A percentile compares a stretch with the other conserved stretches of the same genome.
Evolutionary conservation across 2,888 invertebrate species (phyloP).

Genomic region (Xestia c-nigrum): DNA sequence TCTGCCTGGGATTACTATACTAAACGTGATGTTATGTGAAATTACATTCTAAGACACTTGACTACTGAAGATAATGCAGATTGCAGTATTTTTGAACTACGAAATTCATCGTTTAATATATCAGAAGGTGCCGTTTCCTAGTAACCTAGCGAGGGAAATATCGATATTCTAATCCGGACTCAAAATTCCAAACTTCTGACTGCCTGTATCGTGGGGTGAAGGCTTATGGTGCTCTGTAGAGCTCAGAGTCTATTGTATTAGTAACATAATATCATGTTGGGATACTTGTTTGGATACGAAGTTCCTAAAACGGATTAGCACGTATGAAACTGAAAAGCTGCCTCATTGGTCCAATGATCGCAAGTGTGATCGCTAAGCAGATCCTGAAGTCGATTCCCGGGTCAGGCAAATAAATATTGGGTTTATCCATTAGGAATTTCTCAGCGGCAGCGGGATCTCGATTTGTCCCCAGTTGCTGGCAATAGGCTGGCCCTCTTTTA

Average conservation of each 20-base stretch:
- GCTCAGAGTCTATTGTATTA: slow-evolving; percentile 9
- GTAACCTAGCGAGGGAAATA: background rate
- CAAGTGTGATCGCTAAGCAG: no score
- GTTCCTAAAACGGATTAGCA: background rate
- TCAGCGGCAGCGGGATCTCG: no score
- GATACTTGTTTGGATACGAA: background rate
- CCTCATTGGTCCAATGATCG: no score
- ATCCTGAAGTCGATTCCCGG: no score
- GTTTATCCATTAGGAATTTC: no score
- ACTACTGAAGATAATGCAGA: background rate
- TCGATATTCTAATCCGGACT: slow-evolving; percentile 33
- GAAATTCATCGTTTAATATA: background rate
- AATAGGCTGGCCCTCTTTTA: no score
- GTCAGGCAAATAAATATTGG: no score
- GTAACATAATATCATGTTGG: background rate
- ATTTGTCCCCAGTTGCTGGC: no score
- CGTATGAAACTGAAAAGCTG: background rate
- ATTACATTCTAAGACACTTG: background rate
- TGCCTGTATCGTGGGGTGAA: background rate
- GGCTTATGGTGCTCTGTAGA: slow-evolving; percentile 14
- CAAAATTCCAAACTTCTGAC: slow-evolving; percentile 30
- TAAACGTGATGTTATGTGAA: background rate
- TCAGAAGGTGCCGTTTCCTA: background rate
- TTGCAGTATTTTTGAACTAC: background rate
- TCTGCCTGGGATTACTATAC: background rate